phyloP scores from a whole-genome alignment of 2,797 vertebrate species.

The Macropodus opercularis region DNA sequence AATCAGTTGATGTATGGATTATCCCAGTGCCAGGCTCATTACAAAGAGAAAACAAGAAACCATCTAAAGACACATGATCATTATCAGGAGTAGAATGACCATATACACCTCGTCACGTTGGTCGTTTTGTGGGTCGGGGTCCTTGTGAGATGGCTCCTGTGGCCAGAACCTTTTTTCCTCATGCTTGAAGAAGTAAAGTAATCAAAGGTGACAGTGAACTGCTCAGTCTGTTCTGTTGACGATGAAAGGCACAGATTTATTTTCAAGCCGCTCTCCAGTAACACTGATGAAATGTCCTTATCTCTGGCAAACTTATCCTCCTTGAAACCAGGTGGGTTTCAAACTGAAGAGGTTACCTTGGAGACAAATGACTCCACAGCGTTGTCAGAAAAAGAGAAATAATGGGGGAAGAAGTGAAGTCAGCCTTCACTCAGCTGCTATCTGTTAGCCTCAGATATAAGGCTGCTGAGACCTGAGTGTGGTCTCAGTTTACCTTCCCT shows the following conservation, averaged over 20 bases:
- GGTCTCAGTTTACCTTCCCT: too few relatives aligned
- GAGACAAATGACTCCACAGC: constrained; percentile 24
- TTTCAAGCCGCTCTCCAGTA: constrained; percentile 6
- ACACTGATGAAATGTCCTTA: constrained; percentile 40
- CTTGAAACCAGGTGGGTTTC: constrained; percentile 26
- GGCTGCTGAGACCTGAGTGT: background rate
- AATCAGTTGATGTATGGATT: background rate
- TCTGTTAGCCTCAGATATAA: background rate
- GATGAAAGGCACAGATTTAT: constrained; percentile 18
- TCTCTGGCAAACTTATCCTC: constrained; percentile 20
- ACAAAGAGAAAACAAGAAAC: too few relatives aligned
- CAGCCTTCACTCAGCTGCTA: background rate
- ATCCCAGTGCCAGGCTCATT: too few relatives aligned
- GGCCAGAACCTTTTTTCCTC: background rate
- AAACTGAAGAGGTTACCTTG: constrained; percentile 41
- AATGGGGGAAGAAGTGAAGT: background rate
- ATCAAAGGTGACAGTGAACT: background rate
- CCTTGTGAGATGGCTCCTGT: background rate
- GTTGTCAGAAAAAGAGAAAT: background rate
- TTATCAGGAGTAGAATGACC: background rate
- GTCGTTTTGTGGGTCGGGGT: background rate
- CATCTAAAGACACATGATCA: too few relatives aligned
- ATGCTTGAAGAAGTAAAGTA: background rate
- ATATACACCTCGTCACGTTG: background rate
- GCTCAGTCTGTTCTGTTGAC: constrained; percentile 5